Evolutionary conservation across 1,140 invertebrate genomes (phyloP), one percentile per base, ranked within the genome.

Genomic region (Atopsyche davidsoni): DNA sequence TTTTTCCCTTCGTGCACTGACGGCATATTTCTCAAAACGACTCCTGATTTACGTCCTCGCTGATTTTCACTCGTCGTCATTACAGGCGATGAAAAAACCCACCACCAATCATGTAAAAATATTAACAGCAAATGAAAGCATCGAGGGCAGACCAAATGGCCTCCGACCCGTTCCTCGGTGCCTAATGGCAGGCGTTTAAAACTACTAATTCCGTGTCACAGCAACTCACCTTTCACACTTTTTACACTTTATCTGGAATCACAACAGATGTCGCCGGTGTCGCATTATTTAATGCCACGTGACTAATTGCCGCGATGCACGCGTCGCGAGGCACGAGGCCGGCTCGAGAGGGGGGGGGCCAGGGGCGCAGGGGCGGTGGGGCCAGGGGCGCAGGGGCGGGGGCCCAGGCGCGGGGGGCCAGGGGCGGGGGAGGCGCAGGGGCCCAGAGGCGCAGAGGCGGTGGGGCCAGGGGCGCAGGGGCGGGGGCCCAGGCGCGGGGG

Each of bases 291-390:
- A 56, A 56, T 46, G 42, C 42, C 38, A 49, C 35, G 49, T 52
- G 55, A 57, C 55, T 52, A 57, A 57, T 57, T 52, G 46, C 34
- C 42, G 22, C 48, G 50, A 57, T 49, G 45, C 55, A 57, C 36
- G 55, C 45, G 14, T 39, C 2, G 11, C 23, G 49, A 57, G n/a
- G 45, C 55, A 57, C 36, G 55, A 38, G 14, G 38, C 2, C 13
- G 19, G 49, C 52, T 57, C 48, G 54, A 45, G 38, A 43, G 42
- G 22, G 36, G 32, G 44, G 46, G 28, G 6, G 13, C 21, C 28
- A 17, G 21, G 11, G 42, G 48, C 48, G 43, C 28, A 41, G 28
- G 38, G 13, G 43, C 18, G 24, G 14, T 11, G 40, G 16, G 21
- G 21, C 13, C 48, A 22, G 13, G 39, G 19, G 25, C 36, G 25